Percentiles rank a stretch among this genome's conserved stretches.
These are phyloP conservation scores for Steinernema carpocapsae DNA, from an alignment of 2,888 invertebrate genomes.

Conservation along the genomic window DNA sequence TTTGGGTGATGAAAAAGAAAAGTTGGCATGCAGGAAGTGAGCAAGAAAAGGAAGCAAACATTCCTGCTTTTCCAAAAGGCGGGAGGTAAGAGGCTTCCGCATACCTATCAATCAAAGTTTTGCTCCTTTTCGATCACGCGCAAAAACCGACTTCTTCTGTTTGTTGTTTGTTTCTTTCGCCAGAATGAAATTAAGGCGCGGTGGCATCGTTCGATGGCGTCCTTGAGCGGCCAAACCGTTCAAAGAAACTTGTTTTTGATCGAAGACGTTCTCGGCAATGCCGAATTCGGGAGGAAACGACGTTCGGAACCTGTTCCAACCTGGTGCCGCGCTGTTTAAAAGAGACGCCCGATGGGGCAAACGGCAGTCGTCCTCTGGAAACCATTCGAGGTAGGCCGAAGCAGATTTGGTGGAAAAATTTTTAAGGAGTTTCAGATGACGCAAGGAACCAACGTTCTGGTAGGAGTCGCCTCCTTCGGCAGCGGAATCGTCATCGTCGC, in stretches of 20 bases:
- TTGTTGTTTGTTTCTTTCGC: too few species aligned
- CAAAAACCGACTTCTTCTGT: too few species aligned
- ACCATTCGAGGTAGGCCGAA: not conserved
- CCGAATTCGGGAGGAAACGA: conserved; percentile 5
- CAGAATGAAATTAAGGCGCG: too few species aligned
- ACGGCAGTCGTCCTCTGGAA: not conserved
- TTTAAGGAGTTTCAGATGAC: conserved; percentile 7
- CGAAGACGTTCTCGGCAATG: not conserved
- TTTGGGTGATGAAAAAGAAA: too few species aligned
- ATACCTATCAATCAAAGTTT: too few species aligned
- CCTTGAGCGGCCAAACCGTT: conserved; percentile 29
- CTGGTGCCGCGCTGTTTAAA: not conserved
- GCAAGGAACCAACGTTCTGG: conserved; percentile 40
- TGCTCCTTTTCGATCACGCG: too few species aligned
- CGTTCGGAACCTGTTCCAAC: not conserved
- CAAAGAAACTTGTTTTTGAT: conserved; percentile 12
- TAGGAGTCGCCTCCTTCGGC: conserved; percentile 43
- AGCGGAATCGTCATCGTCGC: conserved; percentile 45
- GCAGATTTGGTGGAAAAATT: not conserved
- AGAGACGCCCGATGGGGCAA: not conserved
- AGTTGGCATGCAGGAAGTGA: too few species aligned
- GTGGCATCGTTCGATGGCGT: not conserved
- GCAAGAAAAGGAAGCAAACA: too few species aligned
- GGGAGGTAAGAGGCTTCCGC: too few species aligned
- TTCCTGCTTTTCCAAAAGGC: too few species aligned